A percentile compares a stretch with the other conserved stretches of the same genome.
Conservation (phyloP, 2,113 vertebrate genomes). For the Suricata suricatta region DNA sequence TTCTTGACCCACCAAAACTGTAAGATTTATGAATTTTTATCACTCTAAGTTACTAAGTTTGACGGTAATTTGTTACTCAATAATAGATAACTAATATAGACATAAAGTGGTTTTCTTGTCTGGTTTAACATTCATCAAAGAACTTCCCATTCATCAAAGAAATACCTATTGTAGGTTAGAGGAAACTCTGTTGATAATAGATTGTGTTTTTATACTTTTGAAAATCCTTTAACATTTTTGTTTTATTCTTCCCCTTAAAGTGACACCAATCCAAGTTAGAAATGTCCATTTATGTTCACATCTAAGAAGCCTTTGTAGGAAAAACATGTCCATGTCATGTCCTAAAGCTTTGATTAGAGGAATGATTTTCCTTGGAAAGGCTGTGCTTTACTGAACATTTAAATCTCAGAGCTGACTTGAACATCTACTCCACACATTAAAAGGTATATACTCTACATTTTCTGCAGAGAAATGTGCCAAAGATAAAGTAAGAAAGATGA, state of each 20-base stretch:
- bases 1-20: neutral
- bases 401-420: neutral
- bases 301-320: neutral
- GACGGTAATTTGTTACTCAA: neutral
- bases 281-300: neutral
- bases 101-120: neutral
- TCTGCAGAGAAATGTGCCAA: slow-evolving; percentile 41
- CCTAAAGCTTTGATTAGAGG: neutral
- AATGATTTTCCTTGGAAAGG: neutral
- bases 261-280: neutral
- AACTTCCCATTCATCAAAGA: neutral
- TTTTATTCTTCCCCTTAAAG: neutral
- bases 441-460: neutral
- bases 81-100: neutral
- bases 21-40: neutral
- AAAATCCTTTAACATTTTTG: neutral
- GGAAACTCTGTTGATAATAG: neutral
- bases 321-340: neutral
- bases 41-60: neutral
- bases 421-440: neutral
- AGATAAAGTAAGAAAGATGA: slow-evolving; percentile 43
- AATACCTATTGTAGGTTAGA: neutral
- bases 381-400: neutral
- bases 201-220: neutral
- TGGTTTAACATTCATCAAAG: neutral